Evolutionary conservation across 2,888 invertebrate genomes (phyloP).

Genomic region (Leptarthrus brevirostris): DNA sequence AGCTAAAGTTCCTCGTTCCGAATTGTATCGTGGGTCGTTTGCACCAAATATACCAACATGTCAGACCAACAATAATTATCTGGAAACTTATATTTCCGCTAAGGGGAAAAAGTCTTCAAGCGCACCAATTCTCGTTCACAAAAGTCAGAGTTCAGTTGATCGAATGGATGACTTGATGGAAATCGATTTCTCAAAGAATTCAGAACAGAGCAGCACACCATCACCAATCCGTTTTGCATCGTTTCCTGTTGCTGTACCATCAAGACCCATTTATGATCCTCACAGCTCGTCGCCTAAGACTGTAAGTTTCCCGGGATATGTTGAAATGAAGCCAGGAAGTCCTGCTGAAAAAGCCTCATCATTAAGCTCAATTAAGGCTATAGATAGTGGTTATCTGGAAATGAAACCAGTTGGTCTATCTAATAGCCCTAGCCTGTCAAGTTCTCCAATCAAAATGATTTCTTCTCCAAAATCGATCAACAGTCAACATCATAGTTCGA

Average conservation of each 20-base stretch:
- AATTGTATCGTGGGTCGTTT: conserved; percentile 61
- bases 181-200: conserved; percentile 74
- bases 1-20: conserved; percentile 68
- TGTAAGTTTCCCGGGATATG: conserved; percentile 67
- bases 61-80: conserved; percentile 57
- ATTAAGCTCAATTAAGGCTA: conserved; percentile 37
- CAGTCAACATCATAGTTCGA: not conserved
- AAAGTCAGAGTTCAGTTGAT: conserved; percentile 70
- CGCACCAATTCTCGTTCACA: conserved; percentile 73
- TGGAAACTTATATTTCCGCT: conserved; percentile 54
- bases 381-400: conserved; percentile 64
- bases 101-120: conserved; percentile 73
- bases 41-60: conserved; percentile 59
- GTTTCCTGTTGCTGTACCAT: conserved; percentile 55
- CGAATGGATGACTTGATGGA: conserved; percentile 86
- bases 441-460: conserved; percentile 56
- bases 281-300: conserved; percentile 41
- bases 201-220: conserved; percentile 52
- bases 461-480: conserved; percentile 15
- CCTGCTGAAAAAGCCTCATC: conserved; percentile 45
- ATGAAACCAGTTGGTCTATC: conserved; percentile 65
- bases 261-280: conserved; percentile 33
- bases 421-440: conserved; percentile 56
- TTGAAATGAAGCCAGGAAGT: conserved; percentile 72
- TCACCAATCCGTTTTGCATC: conserved; percentile 51